Percentiles rank a stretch among this genome's conserved stretches.
phyloP scores from a whole-genome alignment of 53 echinoderm and acorn worm species.

The Apostichopus leukothele region DNA sequence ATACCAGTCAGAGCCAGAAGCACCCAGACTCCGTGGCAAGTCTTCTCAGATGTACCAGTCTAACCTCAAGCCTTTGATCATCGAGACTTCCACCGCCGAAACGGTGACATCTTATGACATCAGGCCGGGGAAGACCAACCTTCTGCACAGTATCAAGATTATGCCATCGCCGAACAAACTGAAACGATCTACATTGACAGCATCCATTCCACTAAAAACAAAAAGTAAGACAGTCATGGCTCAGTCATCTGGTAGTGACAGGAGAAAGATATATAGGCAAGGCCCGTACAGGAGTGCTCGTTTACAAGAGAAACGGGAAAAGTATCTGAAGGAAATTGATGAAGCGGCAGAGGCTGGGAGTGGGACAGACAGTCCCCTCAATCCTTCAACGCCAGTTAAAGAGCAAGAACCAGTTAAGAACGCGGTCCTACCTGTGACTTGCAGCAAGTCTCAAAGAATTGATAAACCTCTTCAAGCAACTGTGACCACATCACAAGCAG shows the following conservation, averaged over 20 bases:
- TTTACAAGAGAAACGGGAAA: slow-evolving; percentile 42
- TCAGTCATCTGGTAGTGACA: slow-evolving; percentile 5
- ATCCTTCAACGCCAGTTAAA: slow-evolving; percentile 35
- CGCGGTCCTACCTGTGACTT: slow-evolving; percentile 27
- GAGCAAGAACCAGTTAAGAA: slow-evolving; percentile 5
- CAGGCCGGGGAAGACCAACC: slow-evolving; percentile 48
- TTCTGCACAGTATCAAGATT: slow-evolving; percentile 56
- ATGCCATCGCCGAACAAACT: slow-evolving; percentile 60
- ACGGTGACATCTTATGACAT: slow-evolving; percentile 29
- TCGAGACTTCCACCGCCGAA: slow-evolving; percentile 28
- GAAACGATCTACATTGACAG: slow-evolving; percentile 59
- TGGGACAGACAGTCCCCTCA: slow-evolving; percentile 4
- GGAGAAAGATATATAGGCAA: slow-evolving; percentile 45
- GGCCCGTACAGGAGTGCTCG: slow-evolving; percentile 47
- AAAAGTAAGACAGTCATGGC: slow-evolving; percentile 48
- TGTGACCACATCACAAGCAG: neutral
- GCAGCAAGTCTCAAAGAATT: slow-evolving; percentile 9
- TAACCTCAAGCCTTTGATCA: slow-evolving; percentile 37
- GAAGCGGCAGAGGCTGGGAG: slow-evolving; percentile 43
- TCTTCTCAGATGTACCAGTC: slow-evolving; percentile 24
- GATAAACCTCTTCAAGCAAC: neutral
- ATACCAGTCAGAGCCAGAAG: slow-evolving; percentile 23
- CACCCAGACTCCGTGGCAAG: slow-evolving; percentile 62
- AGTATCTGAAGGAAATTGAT: slow-evolving; percentile 32
- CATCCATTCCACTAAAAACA: slow-evolving; percentile 59